phyloP scores from a whole-genome alignment of 2,888 invertebrate genomes.

The Metalampra italica region DNA sequence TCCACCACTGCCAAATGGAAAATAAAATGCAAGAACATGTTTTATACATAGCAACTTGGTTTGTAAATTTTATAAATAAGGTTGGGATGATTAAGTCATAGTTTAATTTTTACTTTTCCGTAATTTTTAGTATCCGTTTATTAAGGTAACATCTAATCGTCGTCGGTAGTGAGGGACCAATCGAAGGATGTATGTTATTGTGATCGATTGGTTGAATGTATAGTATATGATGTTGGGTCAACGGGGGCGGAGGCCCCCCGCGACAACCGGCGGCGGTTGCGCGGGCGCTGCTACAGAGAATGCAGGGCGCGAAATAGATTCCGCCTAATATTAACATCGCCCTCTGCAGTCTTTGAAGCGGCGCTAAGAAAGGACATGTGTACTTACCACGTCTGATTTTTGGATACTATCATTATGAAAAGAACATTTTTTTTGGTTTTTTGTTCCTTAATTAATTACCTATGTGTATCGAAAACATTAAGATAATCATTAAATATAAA shows the following conservation, averaged over 20 bases:
- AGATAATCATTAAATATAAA: slow-evolving; percentile 72
- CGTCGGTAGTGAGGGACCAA: slow-evolving; percentile 29
- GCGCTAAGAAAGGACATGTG: slow-evolving; percentile 51
- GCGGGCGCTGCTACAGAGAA: slow-evolving; percentile 60
- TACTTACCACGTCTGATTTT: slow-evolving; percentile 64
- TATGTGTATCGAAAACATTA: slow-evolving; percentile 70
- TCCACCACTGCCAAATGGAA: slow-evolving; percentile 76
- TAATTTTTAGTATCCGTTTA: slow-evolving; percentile 68
- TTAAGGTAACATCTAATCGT: slow-evolving; percentile 56
- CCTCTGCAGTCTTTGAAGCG: slow-evolving; percentile 72
- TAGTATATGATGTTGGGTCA: slow-evolving; percentile 1
- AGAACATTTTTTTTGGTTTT: slow-evolving; percentile 63
- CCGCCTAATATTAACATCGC: slow-evolving; percentile 75
- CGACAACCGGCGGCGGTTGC: slow-evolving; percentile 22
- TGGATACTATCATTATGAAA: slow-evolving; percentile 70
- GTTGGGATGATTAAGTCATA: slow-evolving; percentile 72
- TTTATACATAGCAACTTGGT: slow-evolving; percentile 53
- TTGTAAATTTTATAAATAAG: slow-evolving; percentile 72
- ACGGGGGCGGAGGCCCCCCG: slow-evolving; percentile 3
- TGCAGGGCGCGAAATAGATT: slow-evolving; percentile 70
- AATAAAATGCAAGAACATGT: slow-evolving; percentile 48
- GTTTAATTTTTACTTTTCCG: slow-evolving; percentile 70
- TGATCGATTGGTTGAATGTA: slow-evolving; percentile 25
- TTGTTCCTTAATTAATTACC: slow-evolving; percentile 79
- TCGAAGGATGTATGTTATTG: slow-evolving; percentile 23